Evolutionary conservation across 2,113 vertebrate species (phyloP), one percentile per base, ranked within the genome.

Genomic region (Lanius ludovicianus): DNA sequence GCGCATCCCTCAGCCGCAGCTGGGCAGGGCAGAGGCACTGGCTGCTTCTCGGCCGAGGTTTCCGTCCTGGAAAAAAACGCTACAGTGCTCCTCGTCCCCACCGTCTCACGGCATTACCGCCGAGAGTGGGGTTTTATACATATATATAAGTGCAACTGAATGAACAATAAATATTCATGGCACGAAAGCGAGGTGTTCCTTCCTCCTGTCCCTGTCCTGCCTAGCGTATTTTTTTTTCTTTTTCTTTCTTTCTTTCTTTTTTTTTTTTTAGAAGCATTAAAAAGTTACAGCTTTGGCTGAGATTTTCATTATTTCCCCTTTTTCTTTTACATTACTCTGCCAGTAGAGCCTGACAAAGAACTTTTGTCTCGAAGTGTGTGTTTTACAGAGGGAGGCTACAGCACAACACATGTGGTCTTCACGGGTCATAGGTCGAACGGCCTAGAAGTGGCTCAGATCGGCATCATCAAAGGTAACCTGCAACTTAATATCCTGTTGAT

Each of bases 401-500:
- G 95, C 97, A 94, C 97, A 97, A 97, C 98, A 98, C 98, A 98
- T 98, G 98, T 98, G 98, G 98, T 98, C 98, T 98, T 98, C 98
- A 97, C 57, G 96, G 98, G 98, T 99, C 99, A 99, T 56, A 98
- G 99, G 98, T 99, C 98, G 97, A 97, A 98, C 96, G 98, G 97
- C 98, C 98, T 98, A 99, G 97, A 98, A 99, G 98, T 98, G 97
- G 80, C 96, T 98, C 97, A 97, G 98, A 98, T 98, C 97, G 98
- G 85, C 93, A 90, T 94, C 98, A 98, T 98, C 98, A 98, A 98
- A 98, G 97, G 97, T 97, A 98, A 97, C 97, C 96, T 98, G 98
- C 98, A 98, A 98, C 97, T 97, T 98, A 98, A 98, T 98, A 98
- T 98, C 98, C 98, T 98, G 98, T 98, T 99, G 99, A 98, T 98